Conservation (phyloP, 1,140 invertebrate species). For the Apis cerana region DNA sequence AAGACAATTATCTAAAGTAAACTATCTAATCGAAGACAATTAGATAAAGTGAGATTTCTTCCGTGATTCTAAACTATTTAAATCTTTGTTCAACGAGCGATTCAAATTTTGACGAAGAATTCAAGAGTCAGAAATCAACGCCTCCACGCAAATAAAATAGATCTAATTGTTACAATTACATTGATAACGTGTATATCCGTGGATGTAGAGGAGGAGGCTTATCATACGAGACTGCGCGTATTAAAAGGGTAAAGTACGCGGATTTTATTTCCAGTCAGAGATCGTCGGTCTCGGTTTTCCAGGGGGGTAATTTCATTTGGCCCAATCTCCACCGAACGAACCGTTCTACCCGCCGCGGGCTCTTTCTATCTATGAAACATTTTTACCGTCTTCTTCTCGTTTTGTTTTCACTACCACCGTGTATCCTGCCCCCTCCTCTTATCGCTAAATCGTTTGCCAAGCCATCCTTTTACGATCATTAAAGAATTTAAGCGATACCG, state of each 20-base stretch:
- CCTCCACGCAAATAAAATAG: not conserved
- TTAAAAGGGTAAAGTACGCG: conserved; percentile 24
- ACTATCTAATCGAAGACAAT: too few relatives aligned
- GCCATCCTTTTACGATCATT: conserved; percentile 37
- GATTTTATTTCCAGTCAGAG: conserved; percentile 27
- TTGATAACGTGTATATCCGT: not conserved
- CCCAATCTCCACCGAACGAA: conserved; percentile 45
- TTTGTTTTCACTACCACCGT: conserved; percentile 40
- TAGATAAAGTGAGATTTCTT: too few relatives aligned
- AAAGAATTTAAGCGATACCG: not conserved
- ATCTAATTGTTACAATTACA: conserved; percentile 9
- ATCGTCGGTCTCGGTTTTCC: conserved; percentile 15
- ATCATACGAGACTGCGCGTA: not conserved
- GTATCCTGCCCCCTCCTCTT: conserved; percentile 10
- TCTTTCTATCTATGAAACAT: conserved; percentile 69
- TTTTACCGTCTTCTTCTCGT: conserved; percentile 58
- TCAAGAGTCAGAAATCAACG: not conserved
- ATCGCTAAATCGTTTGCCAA: conserved; percentile 42
- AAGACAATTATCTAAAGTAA: too few relatives aligned
- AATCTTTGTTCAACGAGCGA: too few relatives aligned
- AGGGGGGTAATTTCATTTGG: conserved; percentile 56
- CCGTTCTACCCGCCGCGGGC: conserved; percentile 21
- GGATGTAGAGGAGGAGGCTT: conserved; percentile 6
- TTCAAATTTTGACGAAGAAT: too few relatives aligned
- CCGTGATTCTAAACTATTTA: too few relatives aligned